Conservation (phyloP, 2,113 vertebrate species). For the Cyprinus carpio region DNA sequence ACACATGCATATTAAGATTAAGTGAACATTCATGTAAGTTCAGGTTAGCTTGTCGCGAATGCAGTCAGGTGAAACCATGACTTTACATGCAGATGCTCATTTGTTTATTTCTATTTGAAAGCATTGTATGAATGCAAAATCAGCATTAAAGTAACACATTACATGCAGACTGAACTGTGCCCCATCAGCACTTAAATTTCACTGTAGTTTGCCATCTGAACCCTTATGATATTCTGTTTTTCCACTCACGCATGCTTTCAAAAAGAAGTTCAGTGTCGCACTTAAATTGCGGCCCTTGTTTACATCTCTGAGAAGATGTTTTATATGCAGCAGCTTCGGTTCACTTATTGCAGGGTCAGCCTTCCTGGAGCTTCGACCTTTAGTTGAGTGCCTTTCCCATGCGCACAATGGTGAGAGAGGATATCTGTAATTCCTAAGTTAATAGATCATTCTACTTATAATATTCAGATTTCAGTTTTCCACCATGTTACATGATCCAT, state of each 20-base stretch:
- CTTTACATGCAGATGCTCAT: background rate
- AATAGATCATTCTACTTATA: background rate
- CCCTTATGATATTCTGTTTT: background rate
- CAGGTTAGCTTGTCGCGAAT: background rate
- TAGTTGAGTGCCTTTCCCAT: background rate
- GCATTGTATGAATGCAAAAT: background rate
- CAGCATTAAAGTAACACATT: background rate
- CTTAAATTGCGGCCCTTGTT: background rate
- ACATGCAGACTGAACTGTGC: background rate
- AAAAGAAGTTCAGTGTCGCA: background rate
- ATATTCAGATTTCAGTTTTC: background rate
- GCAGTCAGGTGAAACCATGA: background rate
- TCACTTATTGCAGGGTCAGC: background rate
- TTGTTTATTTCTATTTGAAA: constrained; percentile 21
- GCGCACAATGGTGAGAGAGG: background rate
- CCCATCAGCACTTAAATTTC: background rate
- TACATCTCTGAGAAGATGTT: background rate
- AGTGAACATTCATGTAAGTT: background rate
- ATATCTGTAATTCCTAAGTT: background rate
- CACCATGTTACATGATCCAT: background rate
- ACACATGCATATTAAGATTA: background rate
- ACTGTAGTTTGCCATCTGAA: background rate
- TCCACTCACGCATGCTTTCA: background rate
- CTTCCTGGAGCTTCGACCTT: constrained; percentile 6
- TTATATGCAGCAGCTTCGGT: background rate